Evolutionary conservation across 2,113 vertebrate genomes (phyloP), one percentile per base, ranked within the genome.

Genomic region (Poecile atricapillus): DNA sequence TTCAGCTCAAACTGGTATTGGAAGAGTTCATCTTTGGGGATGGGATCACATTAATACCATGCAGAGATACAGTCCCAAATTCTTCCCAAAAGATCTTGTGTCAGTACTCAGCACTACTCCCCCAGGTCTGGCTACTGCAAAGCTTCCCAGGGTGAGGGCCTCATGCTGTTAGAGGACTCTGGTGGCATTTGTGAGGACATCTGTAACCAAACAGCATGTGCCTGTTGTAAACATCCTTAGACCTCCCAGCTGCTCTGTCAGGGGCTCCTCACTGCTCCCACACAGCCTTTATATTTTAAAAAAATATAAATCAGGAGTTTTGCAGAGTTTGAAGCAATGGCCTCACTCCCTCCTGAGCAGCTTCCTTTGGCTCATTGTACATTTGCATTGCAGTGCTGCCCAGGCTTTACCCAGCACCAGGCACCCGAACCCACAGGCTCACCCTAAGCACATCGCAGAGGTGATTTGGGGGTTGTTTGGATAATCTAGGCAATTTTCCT

Each of bases 171-270:
- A 53, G 47, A 73, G 10, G 23, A 43, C 44, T 35, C 28, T 10
- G 16, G 13, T 35, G 15, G 15, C 16, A 17, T 31, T 88, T 56
- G 25, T 46, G 39, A 87, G 47, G 33, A 41, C 9, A 19, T 1
- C 5, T 0, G 1, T 4, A n/a, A 22, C 31, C 50, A 63, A 75
- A 31, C 6, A 44, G 1, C 23, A 44, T 8, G 7, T 35, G 27
- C 18, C 21, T 44, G 14, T 6, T 75, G 15, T 24, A 25, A 89
- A 58, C 21, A 4, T 5, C 14, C 33, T 80, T 23, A 33, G 31
- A 31, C 25, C 27, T 49, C 33, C 79, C 56, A 68, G 56, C 33
- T 91, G 43, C 77, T 52, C 47, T n/a, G 13, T 22, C 52, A 62
- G 46, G 15, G 13, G 5, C 16, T 90, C n/a, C 69, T 74, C 73